These are phyloP conservation scores for Monopterus albus DNA, from an alignment of 2,113 vertebrate species.

Conservation along the genomic window DNA sequence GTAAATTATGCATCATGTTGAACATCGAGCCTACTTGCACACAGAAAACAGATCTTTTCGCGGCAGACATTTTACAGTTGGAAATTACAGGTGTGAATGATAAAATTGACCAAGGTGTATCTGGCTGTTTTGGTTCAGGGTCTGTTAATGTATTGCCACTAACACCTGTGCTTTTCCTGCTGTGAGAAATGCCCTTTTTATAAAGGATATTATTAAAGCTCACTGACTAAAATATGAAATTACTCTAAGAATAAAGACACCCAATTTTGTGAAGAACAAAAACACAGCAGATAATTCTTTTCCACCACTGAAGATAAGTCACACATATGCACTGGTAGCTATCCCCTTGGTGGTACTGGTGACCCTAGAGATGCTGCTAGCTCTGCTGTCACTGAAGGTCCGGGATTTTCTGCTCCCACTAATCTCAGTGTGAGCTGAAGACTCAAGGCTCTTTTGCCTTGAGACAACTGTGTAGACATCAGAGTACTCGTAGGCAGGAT, in stretches of 20 bases:
- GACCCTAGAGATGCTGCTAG: slow-evolving; percentile 57
- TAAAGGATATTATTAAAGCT: background rate
- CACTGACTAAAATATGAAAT: background rate
- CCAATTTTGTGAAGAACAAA: background rate
- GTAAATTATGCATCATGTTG: too few relatives aligned
- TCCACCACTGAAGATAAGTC: slow-evolving; percentile 17
- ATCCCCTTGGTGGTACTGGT: slow-evolving; percentile 68
- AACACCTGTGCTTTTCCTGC: too few relatives aligned
- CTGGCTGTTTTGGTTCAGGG: too few relatives aligned
- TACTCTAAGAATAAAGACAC: background rate
- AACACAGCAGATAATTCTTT: background rate
- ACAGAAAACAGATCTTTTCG: too few relatives aligned
- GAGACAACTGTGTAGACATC: slow-evolving; percentile 41
- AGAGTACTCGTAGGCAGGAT: slow-evolving; percentile 22
- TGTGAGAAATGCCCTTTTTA: too few relatives aligned
- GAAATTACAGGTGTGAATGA: too few relatives aligned
- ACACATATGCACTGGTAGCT: slow-evolving; percentile 87
- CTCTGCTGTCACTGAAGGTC: slow-evolving; percentile 31
- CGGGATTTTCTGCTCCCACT: slow-evolving; percentile 46
- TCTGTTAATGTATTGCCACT: too few relatives aligned
- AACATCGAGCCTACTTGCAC: too few relatives aligned
- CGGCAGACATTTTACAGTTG: too few relatives aligned
- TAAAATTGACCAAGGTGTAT: too few relatives aligned
- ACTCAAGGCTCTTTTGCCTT: slow-evolving; percentile 29
- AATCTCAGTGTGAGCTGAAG: slow-evolving; percentile 24